Base-by-base conservation (phyloP, 2,113 vertebrate species). In the Danionella cerebrum region DNA sequence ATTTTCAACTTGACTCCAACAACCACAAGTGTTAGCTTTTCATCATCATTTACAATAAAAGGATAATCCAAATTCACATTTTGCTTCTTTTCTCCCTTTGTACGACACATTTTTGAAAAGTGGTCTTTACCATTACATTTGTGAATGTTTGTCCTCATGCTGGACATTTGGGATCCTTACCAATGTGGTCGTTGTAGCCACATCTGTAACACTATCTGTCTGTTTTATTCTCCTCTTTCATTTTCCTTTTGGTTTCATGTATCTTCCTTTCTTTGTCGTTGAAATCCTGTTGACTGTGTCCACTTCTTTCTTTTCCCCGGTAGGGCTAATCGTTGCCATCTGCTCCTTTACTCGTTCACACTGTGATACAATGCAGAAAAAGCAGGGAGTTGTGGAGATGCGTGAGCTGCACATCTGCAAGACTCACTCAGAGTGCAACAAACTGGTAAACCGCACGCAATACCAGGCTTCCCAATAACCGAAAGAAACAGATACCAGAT, bases 31-130 rank as follows among this genome's bases (percentile, higher is more conserved):
- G n/a, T 60, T 3, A 74, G 53, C 39, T 21, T 65, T 1, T 74
- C 53, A n/a, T 51, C n/a, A 39, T 4, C 21, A n/a, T 22, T 25
- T 55, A 4, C 4, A n/a, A 11, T 41, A 6, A 7, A 63, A 57
- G 6, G 45, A 53, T 2, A 73, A 18, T 10, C 39, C 21, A 65
- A 69, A 73, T 39, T 31, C 66, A 69, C n/a, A 69, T n/a, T 69
- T 50, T n/a, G 9, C 7, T 18, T 31, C 13, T 36, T n/a, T 21
- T 41, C 62, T 45, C 3, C 31, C 44, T 59, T 68, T 8, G 50
- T 33, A 6, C 5, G 11, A 8, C 47, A 62, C n/a, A 72, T 33
- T 38, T 57, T 72, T 5, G 72, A 19, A 24, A 52, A 76, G 45
- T 58, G 44, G 13, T 68, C 65, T 21, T 47, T 29, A 6, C 51